Percentiles rank a stretch among this genome's conserved stretches.
phyloP scores from a whole-genome alignment of 1,140 invertebrate genomes.

The Papilio polyxenes region DNA sequence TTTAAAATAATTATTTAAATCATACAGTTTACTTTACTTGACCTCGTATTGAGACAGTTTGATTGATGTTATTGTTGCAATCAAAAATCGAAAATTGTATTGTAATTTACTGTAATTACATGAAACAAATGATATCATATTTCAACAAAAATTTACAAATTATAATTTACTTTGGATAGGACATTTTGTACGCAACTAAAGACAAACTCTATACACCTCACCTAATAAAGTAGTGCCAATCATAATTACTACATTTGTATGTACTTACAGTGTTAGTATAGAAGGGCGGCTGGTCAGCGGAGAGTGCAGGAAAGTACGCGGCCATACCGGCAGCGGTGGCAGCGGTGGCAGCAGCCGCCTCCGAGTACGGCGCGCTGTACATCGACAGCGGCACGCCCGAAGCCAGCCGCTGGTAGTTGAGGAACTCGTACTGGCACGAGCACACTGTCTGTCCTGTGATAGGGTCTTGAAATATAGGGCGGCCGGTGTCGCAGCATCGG shows the following conservation, averaged over 20 bases:
- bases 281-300: conserved; percentile 90
- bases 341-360: conserved; percentile 85
- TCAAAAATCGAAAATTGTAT: no score
- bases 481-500: conserved; percentile 94
- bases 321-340: conserved; percentile 88
- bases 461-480: conserved; percentile 95
- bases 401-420: conserved; percentile 90
- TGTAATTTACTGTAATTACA: no score
- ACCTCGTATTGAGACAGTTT: no score
- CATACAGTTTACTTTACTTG: no score
- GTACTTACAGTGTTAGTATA: conserved; percentile 89
- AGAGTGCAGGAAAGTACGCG: conserved; percentile 90
- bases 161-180: no score
- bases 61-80: no score
- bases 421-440: conserved; percentile 93
- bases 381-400: conserved; percentile 86
- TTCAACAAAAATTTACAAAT: no score
- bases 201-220: not conserved
- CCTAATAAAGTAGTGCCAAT: no score
- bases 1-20: no score
- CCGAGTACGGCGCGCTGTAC: conserved; percentile 88
- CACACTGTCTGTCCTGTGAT: conserved; percentile 95
- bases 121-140: no score
- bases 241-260: not conserved
- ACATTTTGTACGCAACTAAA: not conserved